Conservation (phyloP, 2,113 vertebrate species). For the Tenrec ecaudatus region DNA sequence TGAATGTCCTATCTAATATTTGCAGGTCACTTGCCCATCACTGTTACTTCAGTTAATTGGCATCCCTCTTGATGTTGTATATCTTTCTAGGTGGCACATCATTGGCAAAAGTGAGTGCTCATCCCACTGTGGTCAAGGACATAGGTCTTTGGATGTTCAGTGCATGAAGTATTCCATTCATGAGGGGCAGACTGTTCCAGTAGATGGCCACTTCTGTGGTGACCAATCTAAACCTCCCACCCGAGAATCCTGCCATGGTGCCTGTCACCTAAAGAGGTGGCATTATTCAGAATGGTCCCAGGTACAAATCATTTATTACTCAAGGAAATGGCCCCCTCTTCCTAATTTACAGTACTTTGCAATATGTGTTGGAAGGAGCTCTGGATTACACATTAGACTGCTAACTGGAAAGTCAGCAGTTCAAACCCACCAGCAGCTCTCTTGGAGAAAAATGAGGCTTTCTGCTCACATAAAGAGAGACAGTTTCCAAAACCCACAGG, state of each 20-base stretch:
- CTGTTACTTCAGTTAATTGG: neutral
- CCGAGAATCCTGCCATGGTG: constrained; percentile 93
- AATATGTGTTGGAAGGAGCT: no score
- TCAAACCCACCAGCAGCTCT: no score
- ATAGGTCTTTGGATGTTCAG: constrained; percentile 91
- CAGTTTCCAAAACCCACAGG: no score
- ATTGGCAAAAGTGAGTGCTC: constrained; percentile 95
- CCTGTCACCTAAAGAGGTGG: constrained; percentile 94
- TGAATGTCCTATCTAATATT: neutral
- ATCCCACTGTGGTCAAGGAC: constrained; percentile 92
- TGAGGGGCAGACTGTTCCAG: constrained; percentile 88
- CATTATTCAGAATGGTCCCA: constrained; percentile 97
- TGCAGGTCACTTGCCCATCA: neutral
- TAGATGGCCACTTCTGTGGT: constrained; percentile 89
- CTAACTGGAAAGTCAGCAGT: no score
- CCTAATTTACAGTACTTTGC: no score
- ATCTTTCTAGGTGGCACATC: constrained; percentile 92
- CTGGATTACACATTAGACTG: no score
- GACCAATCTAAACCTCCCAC: constrained; percentile 90
- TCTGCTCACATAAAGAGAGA: no score
- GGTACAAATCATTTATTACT: constrained; percentile 84
- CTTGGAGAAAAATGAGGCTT: no score
- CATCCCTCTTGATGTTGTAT: neutral
- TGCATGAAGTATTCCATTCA: constrained; percentile 93
- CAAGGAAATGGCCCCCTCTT: neutral